Evolutionary conservation across 2,888 invertebrate species (phyloP).

Genomic region (Sericinus montela): DNA sequence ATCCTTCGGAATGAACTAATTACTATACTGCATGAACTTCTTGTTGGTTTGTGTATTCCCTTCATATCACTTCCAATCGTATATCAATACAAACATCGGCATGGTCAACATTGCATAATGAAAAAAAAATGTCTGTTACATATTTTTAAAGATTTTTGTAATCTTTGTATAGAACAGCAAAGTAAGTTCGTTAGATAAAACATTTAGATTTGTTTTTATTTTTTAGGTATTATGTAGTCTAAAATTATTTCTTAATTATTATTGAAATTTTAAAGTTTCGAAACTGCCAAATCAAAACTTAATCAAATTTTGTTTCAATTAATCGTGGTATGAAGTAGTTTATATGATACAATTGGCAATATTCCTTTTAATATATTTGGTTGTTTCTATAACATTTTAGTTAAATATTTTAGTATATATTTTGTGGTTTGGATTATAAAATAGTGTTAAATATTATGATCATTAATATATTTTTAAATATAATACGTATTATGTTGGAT

Average conservation of each 20-base stretch:
- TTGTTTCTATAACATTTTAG: conserved; percentile 20
- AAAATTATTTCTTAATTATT: conserved; percentile 11
- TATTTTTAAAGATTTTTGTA: conserved; percentile 12
- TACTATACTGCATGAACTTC: conserved; percentile 57
- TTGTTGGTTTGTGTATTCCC: conserved; percentile 53
- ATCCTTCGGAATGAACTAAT: conserved; percentile 74
- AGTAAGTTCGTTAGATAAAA: conserved; percentile 35
- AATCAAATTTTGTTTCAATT: background rate
- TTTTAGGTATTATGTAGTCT: conserved; percentile 14
- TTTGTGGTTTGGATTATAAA: conserved; percentile 12
- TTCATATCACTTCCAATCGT: conserved; percentile 32
- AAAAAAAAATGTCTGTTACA: conserved; percentile 6
- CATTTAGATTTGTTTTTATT: conserved; percentile 13
- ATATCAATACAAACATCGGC: conserved; percentile 48
- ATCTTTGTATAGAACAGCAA: conserved; percentile 28
- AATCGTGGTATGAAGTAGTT: background rate
- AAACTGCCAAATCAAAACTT: conserved; percentile 17
- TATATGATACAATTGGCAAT: conserved; percentile 1
- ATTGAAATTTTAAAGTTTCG: conserved; percentile 1
- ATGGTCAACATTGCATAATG: conserved; percentile 42
- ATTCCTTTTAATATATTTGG: conserved; percentile 11
- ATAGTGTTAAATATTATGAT: too few relatives aligned
- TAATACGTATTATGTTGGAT: background rate
- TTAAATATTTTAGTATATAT: background rate
- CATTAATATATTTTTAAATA: background rate